phyloP scores from a whole-genome alignment of 1,140 invertebrate genomes.

The Frieseomelitta varia region DNA sequence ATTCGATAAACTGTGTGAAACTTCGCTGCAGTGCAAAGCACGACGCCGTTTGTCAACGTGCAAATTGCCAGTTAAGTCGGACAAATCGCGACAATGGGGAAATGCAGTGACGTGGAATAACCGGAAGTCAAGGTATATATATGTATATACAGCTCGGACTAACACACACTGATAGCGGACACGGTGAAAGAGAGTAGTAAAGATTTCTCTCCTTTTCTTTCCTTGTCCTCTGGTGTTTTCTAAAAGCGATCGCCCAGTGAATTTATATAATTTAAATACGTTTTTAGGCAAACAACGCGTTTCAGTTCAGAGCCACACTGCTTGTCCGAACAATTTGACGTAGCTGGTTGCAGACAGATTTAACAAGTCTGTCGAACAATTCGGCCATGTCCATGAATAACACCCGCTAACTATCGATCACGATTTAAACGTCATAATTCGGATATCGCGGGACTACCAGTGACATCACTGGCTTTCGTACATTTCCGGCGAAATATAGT shows the following conservation, averaged over 20 bases:
- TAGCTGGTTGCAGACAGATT: constrained; percentile 2
- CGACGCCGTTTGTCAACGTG: not conserved
- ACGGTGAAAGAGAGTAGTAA: not conserved
- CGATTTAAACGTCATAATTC: constrained; percentile 55
- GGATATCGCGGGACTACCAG: constrained; percentile 42
- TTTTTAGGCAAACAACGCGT: not conserved
- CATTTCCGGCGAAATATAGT: constrained; percentile 42
- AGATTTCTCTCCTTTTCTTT: not conserved
- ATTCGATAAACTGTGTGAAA: not conserved
- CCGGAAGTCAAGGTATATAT: not conserved
- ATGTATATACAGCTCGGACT: not conserved
- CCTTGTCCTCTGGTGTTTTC: not conserved
- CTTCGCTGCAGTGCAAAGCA: not conserved
- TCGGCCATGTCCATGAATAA: constrained; percentile 28
- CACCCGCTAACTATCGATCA: constrained; percentile 37
- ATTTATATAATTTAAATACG: constrained; percentile 14
- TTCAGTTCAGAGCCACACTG: not conserved
- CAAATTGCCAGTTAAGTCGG: not conserved
- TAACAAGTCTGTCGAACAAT: constrained; percentile 12
- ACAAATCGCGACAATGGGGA: not conserved
- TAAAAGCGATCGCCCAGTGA: no score
- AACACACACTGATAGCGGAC: not conserved
- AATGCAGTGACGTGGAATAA: not conserved
- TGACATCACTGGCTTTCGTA: constrained; percentile 31
- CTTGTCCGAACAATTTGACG: constrained; percentile 15